Conservation (phyloP, 2,113 vertebrate species). For the Columbina picui region DNA sequence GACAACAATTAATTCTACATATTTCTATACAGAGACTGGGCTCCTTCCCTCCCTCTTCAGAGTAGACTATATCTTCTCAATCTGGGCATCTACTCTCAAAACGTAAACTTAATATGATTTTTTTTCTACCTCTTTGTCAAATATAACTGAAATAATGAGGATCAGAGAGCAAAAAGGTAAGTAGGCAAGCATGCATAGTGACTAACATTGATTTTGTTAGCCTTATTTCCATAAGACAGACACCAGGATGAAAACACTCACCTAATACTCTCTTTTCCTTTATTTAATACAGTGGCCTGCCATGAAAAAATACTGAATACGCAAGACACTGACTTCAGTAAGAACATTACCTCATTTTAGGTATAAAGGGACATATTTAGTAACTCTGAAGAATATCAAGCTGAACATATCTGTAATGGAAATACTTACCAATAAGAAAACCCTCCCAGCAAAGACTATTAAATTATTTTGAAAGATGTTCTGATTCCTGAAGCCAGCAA, state of each 20-base stretch:
- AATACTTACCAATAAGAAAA: neutral
- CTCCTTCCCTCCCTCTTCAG: neutral
- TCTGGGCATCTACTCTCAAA: neutral
- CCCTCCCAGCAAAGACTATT: neutral
- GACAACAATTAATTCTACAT: neutral
- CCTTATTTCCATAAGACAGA: neutral
- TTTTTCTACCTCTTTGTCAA: neutral
- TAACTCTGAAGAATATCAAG: neutral
- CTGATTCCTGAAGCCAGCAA: neutral
- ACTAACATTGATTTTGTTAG: neutral
- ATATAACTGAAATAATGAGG: neutral
- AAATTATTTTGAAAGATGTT: neutral
- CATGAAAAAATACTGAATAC: neutral
- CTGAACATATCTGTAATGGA: neutral
- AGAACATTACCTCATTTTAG: neutral
- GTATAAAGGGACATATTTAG: accelerated
- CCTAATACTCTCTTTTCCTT: neutral
- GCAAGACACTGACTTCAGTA: neutral
- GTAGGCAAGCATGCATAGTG: neutral
- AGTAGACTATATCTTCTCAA: neutral
- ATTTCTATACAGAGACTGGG: neutral
- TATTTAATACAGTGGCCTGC: neutral
- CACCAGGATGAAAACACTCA: neutral
- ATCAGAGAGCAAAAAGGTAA: neutral
- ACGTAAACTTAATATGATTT: neutral